Base-by-base conservation (phyloP, 1,140 invertebrate genomes). In the Goniozus legneri region DNA sequence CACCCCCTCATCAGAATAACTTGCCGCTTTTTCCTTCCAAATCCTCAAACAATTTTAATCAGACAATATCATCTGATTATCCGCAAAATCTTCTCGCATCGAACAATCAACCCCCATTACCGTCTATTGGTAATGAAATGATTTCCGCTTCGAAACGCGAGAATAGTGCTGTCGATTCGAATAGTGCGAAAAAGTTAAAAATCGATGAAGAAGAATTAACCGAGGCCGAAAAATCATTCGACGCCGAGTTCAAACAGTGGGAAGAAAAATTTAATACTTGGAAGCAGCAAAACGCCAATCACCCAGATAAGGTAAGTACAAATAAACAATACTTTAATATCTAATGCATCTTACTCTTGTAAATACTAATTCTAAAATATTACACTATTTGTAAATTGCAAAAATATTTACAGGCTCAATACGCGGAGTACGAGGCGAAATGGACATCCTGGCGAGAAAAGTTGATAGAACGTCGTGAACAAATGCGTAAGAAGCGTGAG, bases 231-330 rank as follows among this genome's bases (percentile, higher is more conserved):
- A 85, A 82, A 66, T 81, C 82, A 34, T 91, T 92, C 73, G 88
- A 91, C 62, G 82, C 83, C 43, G 83, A 91, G 60, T 91, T 92
- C 63, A 81, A 84, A 63, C 84, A 88, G 58, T 92, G 89, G 89
- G 89, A 92, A 70, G 80, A 85, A 51, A 84, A 91, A 60, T 91
- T 91, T 64, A 84, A 88, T 54, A 85, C 85, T 55, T 92, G 89
- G 89, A 89, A 88, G 67, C 79, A 83, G 47, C 86, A 89, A 61
- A 92, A 92, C 76, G 82, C 82, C 15, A 88, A 88, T 69, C 89
- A 92, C 79, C 89, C 89, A 12, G 88, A 91, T 63, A 89, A 87
- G 72, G 82, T 83, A 71, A 67, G 62, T 67, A 16, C 34, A 10
- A 4, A 27, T 27, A 27, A 6, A 27, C 4, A 27, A 27, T n/a